These are phyloP conservation scores for Mythimna lalbum DNA, from an alignment of 2,888 invertebrate genomes.

Conservation along the genomic window DNA sequence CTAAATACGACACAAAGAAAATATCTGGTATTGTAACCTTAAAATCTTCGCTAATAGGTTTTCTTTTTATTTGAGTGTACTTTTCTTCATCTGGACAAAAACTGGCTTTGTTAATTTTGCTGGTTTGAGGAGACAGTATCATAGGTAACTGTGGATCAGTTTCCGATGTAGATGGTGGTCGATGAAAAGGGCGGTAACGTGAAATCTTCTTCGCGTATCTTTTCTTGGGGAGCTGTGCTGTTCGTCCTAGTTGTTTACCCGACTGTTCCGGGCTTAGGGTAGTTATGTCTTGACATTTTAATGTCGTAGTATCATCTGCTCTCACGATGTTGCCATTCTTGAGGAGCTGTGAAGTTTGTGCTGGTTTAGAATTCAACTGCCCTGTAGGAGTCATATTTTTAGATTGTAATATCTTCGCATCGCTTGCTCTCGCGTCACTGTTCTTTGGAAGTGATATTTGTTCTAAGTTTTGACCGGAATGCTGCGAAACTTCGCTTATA, in stretches of 20 bases:
- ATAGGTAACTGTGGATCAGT: background rate
- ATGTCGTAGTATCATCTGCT: background rate
- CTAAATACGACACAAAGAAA: background rate
- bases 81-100: background rate
- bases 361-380: background rate
- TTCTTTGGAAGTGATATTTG: background rate
- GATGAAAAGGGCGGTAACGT: constrained; percentile 23
- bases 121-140: background rate
- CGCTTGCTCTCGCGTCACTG: background rate
- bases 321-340: background rate
- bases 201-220: constrained; percentile 34
- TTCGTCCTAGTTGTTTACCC: background rate
- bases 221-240: background rate
- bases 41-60: background rate
- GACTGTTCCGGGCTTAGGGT: background rate
- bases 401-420: background rate
- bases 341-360: background rate
- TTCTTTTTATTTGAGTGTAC: background rate
- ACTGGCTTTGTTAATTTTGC: background rate
- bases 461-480: background rate
- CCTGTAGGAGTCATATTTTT: background rate
- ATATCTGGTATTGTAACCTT: background rate
- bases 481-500: background rate
- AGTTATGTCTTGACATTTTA: background rate
- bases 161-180: background rate